Percentiles rank a stretch among this genome's conserved stretches.
These are phyloP conservation scores for Pollicipes pollicipes DNA, from an alignment of 1,140 invertebrate species.

Conservation along the genomic window DNA sequence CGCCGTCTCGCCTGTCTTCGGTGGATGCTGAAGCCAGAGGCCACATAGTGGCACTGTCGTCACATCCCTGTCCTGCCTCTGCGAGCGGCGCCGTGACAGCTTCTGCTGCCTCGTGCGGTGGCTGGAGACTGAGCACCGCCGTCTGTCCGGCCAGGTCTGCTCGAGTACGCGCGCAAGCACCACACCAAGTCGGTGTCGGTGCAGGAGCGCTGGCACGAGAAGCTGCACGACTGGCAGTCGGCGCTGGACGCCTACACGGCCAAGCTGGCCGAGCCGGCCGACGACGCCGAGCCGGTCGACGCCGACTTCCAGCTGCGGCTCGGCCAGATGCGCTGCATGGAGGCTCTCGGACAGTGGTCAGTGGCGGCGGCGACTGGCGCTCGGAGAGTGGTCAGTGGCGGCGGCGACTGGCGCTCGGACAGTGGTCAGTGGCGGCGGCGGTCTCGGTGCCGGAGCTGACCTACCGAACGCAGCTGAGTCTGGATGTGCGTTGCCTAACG, in stretches of 20 bases:
- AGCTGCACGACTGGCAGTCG: constrained; percentile 95
- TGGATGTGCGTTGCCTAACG: too few relatives aligned
- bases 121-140: too few relatives aligned
- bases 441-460: constrained; percentile 2
- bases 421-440: constrained; percentile 73
- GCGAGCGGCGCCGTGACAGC: too few relatives aligned
- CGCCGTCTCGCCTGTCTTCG: too few relatives aligned
- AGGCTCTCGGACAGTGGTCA: constrained; percentile 92
- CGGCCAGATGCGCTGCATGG: constrained; percentile 89
- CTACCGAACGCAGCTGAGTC: constrained; percentile 7
- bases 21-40: too few relatives aligned
- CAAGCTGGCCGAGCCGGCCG: constrained; percentile 26
- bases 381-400: constrained; percentile 54
- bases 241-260: constrained; percentile 68
- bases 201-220: constrained; percentile 96
- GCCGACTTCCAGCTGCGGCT: constrained; percentile 42
- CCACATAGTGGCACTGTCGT: too few relatives aligned
- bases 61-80: too few relatives aligned
- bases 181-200: constrained; percentile 51
- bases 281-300: constrained; percentile 28
- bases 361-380: too few relatives aligned
- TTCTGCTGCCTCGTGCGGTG: too few relatives aligned
- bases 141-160: constrained; percentile 38
- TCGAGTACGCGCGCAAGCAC: constrained; percentile 77
- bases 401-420: constrained; percentile 51